Evolutionary conservation across 2,888 invertebrate species (phyloP), one percentile per base, ranked within the genome.

Genomic region (Tipula lateralis): DNA sequence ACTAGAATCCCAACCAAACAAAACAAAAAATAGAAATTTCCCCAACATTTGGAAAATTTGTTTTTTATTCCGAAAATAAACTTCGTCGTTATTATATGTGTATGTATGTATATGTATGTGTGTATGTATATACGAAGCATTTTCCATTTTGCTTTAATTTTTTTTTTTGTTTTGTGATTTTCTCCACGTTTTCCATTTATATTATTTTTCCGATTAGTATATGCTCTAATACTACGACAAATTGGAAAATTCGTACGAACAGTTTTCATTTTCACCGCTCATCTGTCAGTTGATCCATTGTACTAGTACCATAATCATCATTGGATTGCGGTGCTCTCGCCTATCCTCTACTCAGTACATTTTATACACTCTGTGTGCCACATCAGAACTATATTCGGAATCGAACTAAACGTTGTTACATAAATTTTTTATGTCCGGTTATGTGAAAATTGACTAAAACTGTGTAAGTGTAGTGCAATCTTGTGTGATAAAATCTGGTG

Each of bases 231-330:
- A 50, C 50, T 7, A 19, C 9, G 19, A 50, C 19, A 50, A 19
- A 50, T 5, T 19, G 7, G 12, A 12, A 66, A 66, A 66, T 9
- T n/a, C n/a, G 24, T 66, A 66, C 82, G 32, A 82, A 30, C 32
- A 82, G n/a, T n/a, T 30, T 30, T 82, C 82, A 29, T 30, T 83
- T 83, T 36, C 34, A 83, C 83, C 83, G 30, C 19, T 83, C 32
- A 82, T 83, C 83, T 83, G 83, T 83, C 83, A 34, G 83, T 83
- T 83, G 24, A 34, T 83, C 83, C 19, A 19, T 36, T 83, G 36
- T 24, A 19, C 19, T 32, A 34, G 83, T 83, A 29, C 30, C 32
- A 82, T 82, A 29, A 82, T 82, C 82, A 82, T 82, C 82, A 30
- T 82, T 9, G 82, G 82, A 12, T 66, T 66, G 66, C 24, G 66